Base-by-base conservation (phyloP, 2,797 vertebrate genomes). In the Gymnoscopelus microlampas region DNA sequence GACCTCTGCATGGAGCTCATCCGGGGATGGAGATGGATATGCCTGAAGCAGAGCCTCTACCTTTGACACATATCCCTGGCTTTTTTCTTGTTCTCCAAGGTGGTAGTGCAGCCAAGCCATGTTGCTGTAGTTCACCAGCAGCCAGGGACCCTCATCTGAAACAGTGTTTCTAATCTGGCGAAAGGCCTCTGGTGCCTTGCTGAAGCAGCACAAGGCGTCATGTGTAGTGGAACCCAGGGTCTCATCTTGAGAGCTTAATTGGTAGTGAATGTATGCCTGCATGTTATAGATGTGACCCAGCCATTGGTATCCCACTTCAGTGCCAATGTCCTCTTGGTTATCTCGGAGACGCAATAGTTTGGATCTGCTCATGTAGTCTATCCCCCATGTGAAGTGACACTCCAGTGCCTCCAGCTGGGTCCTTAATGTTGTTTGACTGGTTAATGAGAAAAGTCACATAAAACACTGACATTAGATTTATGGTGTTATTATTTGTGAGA, bases 351-450 rank as follows among this genome's bases (percentile, higher is more conserved):
- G 0, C 0, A 75, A 3, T 2, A 88, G 68, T 14, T 14, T 29
- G 4, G n/a, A 35, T 11, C 24, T 57, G 29, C 23, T 19, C 19
- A 1, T 67, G 29, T 0, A 0, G 0, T 68, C 13, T 55, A 89
- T 62, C 5, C 68, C 66, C 91, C 91, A 90, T n/a, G 84, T 90
- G 70, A 90, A 90, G 78, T 92, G 91, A 26, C 88, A 85, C 74
- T 90, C 60, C 48, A 91, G 77, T 32, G 74, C 48, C 24, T 75
- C 50, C 59, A 89, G 79, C 55, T n/a, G 59, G 58, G 66, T 14
- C 70, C 57, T 58, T 57, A 81, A 15, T 23, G 12, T 32, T 3
- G 49, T 49, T 29, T 12, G 24, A 23, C 56, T 60, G 26, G 19
- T 12, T 10, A 56, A 55, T 66, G 32, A 39, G 24, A 68, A 35